These are phyloP conservation scores for Terebella lapidaria DNA, from an alignment of 2,888 invertebrate species.

Conservation along the genomic window DNA sequence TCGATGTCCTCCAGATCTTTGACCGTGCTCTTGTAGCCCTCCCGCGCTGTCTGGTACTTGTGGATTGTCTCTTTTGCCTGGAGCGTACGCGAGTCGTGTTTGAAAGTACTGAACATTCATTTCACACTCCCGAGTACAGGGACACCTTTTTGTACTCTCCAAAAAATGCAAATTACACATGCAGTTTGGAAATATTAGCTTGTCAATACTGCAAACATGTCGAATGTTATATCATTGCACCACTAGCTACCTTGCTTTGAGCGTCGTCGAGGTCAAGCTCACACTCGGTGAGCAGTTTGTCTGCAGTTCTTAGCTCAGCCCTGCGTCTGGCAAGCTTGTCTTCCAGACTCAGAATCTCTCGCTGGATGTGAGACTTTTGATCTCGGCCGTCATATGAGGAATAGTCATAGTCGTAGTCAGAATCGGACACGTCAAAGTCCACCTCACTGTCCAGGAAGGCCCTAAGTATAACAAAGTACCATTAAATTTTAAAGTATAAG, in stretches of 20 bases:
- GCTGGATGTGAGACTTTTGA: constrained; percentile 26
- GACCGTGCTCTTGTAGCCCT: not conserved
- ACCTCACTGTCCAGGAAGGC: not conserved
- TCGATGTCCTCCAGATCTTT: not conserved
- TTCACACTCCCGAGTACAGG: too few species aligned
- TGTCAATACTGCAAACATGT: too few species aligned
- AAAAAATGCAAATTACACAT: too few species aligned
- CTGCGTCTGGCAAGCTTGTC: constrained; percentile 42
- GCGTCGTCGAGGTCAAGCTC: constrained; percentile 38
- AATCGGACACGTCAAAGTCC: not conserved
- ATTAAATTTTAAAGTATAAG: too few species aligned
- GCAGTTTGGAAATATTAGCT: too few species aligned
- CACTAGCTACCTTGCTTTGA: constrained; percentile 35
- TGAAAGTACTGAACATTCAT: too few species aligned
- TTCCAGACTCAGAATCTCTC: constrained; percentile 44
- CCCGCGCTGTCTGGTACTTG: not conserved
- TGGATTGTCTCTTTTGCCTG: not conserved
- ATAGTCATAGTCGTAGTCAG: constrained; percentile 15
- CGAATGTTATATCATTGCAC: too few species aligned
- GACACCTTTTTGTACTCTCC: too few species aligned
- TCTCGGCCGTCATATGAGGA: not conserved
- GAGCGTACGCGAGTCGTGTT: not conserved
- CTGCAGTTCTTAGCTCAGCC: constrained; percentile 42
- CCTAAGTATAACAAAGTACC: not conserved
- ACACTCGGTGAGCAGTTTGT: constrained; percentile 38